A percentile compares a stretch with the other conserved stretches of the same genome.
Conservation (phyloP, 2,797 vertebrate species). For the Platyrinchus mystaceus region DNA sequence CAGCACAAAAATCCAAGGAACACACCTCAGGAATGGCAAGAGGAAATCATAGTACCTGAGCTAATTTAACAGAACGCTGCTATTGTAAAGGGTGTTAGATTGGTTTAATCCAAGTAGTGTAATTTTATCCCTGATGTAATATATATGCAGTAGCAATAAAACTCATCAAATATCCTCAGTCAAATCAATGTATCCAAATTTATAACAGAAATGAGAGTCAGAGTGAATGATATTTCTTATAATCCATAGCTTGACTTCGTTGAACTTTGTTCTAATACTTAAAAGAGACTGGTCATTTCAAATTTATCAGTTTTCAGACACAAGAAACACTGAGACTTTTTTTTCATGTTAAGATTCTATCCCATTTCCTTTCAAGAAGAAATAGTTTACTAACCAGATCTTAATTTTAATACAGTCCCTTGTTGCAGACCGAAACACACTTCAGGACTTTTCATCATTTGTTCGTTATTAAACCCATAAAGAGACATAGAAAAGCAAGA, state of each 20-base stretch:
- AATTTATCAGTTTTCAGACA: neutral
- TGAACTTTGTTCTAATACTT: neutral
- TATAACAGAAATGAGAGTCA: neutral
- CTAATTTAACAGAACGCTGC: neutral
- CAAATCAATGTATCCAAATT: neutral
- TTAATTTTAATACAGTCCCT: neutral
- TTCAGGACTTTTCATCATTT: neutral
- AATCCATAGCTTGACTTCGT: neutral
- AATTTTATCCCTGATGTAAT: neutral
- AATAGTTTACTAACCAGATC: neutral
- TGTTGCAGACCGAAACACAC: neutral
- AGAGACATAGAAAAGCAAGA: neutral
- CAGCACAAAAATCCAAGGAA: neutral
- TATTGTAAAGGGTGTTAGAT: neutral
- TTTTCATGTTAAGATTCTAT: neutral
- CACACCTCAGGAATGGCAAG: neutral
- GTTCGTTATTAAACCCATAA: neutral
- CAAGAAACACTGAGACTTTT: neutral
- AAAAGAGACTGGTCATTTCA: neutral
- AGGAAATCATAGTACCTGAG: neutral
- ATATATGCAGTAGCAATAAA: neutral
- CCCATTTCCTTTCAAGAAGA: neutral
- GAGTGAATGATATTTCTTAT: neutral
- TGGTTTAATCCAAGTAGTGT: neutral
- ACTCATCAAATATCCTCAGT: neutral